A percentile compares a stretch with the other conserved stretches of the same genome.
Evolutionary conservation across 2,797 vertebrate species (phyloP).

Genomic region (Setipinna tenuifilis): DNA sequence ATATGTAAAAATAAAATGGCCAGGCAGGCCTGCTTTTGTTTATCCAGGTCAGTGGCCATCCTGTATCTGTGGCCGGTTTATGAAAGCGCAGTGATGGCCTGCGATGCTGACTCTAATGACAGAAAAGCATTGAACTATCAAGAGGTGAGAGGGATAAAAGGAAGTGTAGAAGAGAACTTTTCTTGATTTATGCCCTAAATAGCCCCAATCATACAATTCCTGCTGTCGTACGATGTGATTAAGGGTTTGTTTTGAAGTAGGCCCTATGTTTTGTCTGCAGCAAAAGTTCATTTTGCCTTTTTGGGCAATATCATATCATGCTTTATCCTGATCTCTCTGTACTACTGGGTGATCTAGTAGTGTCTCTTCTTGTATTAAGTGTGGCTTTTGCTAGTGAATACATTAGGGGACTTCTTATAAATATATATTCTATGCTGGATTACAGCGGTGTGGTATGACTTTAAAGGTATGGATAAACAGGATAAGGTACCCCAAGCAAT

Average conservation of each 20-base stretch:
- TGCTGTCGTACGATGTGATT: not conserved
- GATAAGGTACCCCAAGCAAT: not conserved
- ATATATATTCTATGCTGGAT: too few relatives aligned
- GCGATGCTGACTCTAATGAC: conserved; percentile 8
- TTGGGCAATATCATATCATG: not conserved
- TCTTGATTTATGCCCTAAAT: not conserved
- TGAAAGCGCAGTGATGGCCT: not conserved
- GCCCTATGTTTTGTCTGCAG: not conserved
- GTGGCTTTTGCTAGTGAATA: not conserved
- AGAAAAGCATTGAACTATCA: not conserved
- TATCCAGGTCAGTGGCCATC: conserved; percentile 11
- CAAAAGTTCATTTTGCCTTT: not conserved
- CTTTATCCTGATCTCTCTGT: not conserved
- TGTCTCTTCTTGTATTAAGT: not conserved
- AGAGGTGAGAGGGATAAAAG: not conserved
- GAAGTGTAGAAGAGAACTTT: not conserved
- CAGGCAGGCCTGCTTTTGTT: conserved; percentile 3
- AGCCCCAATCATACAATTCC: not conserved
- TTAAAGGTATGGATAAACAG: not conserved
- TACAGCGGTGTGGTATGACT: not conserved
- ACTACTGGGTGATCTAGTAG: not conserved
- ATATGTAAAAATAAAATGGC: conserved; percentile 14
- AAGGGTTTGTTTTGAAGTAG: conserved; percentile 2
- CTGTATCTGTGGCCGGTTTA: not conserved
- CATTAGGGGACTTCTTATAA: too few relatives aligned